Evolutionary conservation across 2,113 vertebrate genomes (phyloP).

Genomic region (Epinephelus fuscoguttatus): DNA sequence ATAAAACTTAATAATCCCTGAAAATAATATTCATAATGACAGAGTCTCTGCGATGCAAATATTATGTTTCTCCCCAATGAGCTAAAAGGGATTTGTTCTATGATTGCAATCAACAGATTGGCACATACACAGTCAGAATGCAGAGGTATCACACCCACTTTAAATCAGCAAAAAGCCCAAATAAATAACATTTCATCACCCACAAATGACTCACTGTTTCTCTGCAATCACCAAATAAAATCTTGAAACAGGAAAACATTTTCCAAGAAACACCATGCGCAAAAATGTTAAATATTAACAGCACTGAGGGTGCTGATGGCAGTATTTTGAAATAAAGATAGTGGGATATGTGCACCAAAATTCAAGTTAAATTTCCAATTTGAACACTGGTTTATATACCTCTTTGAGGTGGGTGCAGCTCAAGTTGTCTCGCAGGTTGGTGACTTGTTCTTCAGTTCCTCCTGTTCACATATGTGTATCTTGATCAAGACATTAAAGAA

Average conservation of each 20-base stretch:
- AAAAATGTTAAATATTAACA: too few species aligned
- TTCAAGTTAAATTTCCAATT: too few species aligned
- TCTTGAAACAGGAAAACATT: not conserved
- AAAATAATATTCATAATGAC: conserved; percentile 44
- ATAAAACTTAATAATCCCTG: conserved; percentile 51
- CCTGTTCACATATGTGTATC: too few species aligned
- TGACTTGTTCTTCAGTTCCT: too few species aligned
- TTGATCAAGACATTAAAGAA: too few species aligned
- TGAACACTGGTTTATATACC: too few species aligned
- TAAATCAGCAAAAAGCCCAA: not conserved
- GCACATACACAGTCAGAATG: not conserved
- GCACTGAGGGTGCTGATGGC: too few species aligned
- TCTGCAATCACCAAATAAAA: not conserved
- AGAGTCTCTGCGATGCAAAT: conserved; percentile 9
- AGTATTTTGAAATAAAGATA: too few species aligned
- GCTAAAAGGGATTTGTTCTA: conserved; percentile 18
- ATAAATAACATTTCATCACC: not conserved
- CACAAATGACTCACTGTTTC: not conserved
- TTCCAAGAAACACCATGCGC: not conserved
- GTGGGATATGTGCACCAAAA: too few species aligned
- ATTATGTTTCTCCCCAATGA: conserved; percentile 4
- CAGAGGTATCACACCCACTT: not conserved
- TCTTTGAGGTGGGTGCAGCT: too few species aligned
- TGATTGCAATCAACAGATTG: conserved; percentile 15
- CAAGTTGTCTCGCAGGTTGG: too few species aligned